Evolutionary conservation across 2,888 invertebrate species (phyloP).

Genomic region (Agonopterix arenella): DNA sequence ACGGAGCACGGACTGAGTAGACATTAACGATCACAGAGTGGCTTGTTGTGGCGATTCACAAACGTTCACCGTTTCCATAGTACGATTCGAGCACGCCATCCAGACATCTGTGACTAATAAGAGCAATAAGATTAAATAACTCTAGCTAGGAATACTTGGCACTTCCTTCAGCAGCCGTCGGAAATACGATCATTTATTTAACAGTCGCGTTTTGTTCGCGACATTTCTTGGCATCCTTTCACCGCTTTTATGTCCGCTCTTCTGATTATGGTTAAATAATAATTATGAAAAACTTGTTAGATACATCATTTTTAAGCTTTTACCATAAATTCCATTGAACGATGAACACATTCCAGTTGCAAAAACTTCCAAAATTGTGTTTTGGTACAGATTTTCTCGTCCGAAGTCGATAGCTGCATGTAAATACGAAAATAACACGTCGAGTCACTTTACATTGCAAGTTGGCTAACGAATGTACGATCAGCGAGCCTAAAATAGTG

Average conservation of each 20-base stretch:
- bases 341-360: too few relatives aligned
- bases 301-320: too few relatives aligned
- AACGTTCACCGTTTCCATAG: slow-evolving; percentile 9
- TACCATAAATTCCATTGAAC: too few relatives aligned
- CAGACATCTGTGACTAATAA: slow-evolving; percentile 13
- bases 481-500: slow-evolving; percentile 37
- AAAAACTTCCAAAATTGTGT: too few relatives aligned
- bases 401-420: too few relatives aligned
- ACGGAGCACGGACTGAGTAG: slow-evolving; percentile 12
- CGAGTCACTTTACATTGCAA: slow-evolving; percentile 24
- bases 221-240: slow-evolving; percentile 13
- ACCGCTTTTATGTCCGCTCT: background rate
- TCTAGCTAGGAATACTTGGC: slow-evolving; percentile 14
- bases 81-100: background rate
- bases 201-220: slow-evolving; percentile 12
- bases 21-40: slow-evolving; percentile 22
- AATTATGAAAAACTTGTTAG: too few relatives aligned
- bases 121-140: slow-evolving; percentile 17
- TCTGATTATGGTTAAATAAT: too few relatives aligned
- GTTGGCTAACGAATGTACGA: slow-evolving; percentile 25
- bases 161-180: slow-evolving; percentile 10
- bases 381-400: too few relatives aligned
- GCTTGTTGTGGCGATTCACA: slow-evolving; percentile 17
- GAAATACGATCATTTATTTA: slow-evolving; percentile 11
- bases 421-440: slow-evolving; percentile 15